Evolutionary conservation across 2,888 invertebrate species (phyloP), one percentile per base, ranked within the genome.

Genomic region (Polymixis flavicincta): DNA sequence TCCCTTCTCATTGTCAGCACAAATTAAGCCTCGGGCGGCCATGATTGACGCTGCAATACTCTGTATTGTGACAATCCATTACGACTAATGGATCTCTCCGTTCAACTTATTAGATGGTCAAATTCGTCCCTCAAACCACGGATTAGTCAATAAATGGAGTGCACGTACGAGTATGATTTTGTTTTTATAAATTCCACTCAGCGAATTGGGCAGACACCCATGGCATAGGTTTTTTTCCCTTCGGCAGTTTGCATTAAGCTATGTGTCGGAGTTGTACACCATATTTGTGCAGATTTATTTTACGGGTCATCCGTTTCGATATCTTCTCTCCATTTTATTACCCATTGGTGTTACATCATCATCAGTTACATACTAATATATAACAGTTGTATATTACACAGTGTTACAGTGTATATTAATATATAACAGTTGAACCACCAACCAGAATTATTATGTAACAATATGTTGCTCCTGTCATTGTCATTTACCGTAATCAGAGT

Each of bases 21-120:
- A 90, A 91, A 91, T 90, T 87, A 91, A 85, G 88, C 86, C 85
- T 86, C 87, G 76, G 85, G 76, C 85, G 80, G 80, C 78, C 80
- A 78, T 92, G 91, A 92, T 91, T 90, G 91, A 90, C 92, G 91
- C 89, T 87, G 88, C 87, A 88, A 87, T 87, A 87, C 87, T 85
- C 82, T 68, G 84, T 85, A 87, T 86, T 87, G 91, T 89, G 91
- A 91, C 92, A 91, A 90, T 91, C 91, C 91, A 92, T 92, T 92
- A 90, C 88, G 84, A 81, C 87, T 92, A 92, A 92, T 92, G 92
- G 92, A 90, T 88, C 77, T 87, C 84, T 84, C 84, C 74, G 76
- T 84, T 80, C 73, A 81, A 86, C 76, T 86, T 87, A 86, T 88
- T 91, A 88, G 87, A 88, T 87, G 88, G 86, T 88, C 88, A 85